phyloP scores from a whole-genome alignment of 2,797 vertebrate species.

The Phoxinus dragarum region DNA sequence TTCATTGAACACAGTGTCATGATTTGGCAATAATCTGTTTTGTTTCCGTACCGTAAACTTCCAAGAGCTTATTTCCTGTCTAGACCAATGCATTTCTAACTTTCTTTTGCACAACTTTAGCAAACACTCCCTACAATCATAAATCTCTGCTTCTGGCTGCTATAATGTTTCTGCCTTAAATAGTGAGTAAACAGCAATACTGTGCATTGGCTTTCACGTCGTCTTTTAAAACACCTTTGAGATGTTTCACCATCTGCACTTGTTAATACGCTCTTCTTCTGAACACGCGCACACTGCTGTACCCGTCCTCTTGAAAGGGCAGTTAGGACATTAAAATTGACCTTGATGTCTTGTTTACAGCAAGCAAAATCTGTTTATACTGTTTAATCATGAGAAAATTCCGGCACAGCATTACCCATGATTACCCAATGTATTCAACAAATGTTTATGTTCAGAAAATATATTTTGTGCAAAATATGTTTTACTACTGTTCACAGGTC shows the following conservation, averaged over 20 bases:
- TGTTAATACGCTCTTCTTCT: neutral
- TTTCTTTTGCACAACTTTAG: slow-evolving; percentile 17
- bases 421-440: neutral
- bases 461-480: neutral
- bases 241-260: neutral
- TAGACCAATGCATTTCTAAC: slow-evolving; percentile 51
- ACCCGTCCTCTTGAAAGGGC: neutral
- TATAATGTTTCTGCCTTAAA: slow-evolving; percentile 26
- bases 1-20: slow-evolving; percentile 29
- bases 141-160: neutral
- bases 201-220: slow-evolving; percentile 2
- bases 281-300: neutral
- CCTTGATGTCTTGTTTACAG: slow-evolving; percentile 18
- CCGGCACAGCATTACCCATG: neutral
- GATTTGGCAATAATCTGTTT: slow-evolving; percentile 47
- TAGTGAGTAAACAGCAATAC: slow-evolving; percentile 33
- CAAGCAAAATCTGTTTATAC: neutral
- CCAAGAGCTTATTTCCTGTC: slow-evolving; percentile 49
- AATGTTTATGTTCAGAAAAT: neutral
- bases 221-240: slow-evolving; percentile 26
- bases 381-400: neutral
- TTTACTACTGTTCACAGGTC: neutral
- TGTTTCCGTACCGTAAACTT: slow-evolving; percentile 37
- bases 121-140: slow-evolving; percentile 14
- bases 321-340: neutral